These are phyloP conservation scores for Myopa testacea DNA, from an alignment of 2,888 invertebrate species.

Conservation along the genomic window DNA sequence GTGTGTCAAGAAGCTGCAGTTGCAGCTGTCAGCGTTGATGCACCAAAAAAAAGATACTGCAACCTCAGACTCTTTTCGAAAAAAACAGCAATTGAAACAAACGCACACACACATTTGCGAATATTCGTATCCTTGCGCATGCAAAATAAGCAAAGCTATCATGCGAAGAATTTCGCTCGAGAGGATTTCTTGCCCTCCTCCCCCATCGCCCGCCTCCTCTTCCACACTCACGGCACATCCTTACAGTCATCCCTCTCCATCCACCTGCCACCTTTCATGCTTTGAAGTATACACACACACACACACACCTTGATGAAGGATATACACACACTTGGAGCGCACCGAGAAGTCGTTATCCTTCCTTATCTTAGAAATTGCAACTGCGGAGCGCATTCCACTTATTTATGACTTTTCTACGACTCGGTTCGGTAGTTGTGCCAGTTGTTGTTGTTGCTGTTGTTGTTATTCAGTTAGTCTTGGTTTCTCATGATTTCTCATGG, in stretches of 20 bases:
- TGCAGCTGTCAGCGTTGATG: not conserved
- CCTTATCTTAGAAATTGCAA: conserved; percentile 34
- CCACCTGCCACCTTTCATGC: not conserved
- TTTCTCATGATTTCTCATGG: conserved; percentile 7
- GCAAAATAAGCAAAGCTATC: not conserved
- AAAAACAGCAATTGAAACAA: not conserved
- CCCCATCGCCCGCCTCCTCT: not conserved
- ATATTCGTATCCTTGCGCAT: not conserved
- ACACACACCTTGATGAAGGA: conserved; percentile 13
- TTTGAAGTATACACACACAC: not conserved
- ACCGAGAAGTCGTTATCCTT: conserved; percentile 28
- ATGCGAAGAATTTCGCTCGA: not conserved
- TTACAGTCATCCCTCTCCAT: not conserved
- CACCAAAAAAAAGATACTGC: not conserved
- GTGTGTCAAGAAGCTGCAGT: conserved; percentile 21
- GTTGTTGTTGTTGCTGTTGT: not conserved
- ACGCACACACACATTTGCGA: not conserved
- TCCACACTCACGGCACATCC: not conserved
- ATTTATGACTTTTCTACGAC: conserved; percentile 38
- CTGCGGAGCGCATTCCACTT: conserved; percentile 21
- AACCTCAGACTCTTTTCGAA: not conserved
- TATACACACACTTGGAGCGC: not conserved
- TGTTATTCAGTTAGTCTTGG: conserved; percentile 7
- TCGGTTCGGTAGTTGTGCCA: conserved; percentile 2
- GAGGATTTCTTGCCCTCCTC: not conserved